Evolutionary conservation across 2,797 vertebrate species (phyloP).

Genomic region (Mareca penelope): DNA sequence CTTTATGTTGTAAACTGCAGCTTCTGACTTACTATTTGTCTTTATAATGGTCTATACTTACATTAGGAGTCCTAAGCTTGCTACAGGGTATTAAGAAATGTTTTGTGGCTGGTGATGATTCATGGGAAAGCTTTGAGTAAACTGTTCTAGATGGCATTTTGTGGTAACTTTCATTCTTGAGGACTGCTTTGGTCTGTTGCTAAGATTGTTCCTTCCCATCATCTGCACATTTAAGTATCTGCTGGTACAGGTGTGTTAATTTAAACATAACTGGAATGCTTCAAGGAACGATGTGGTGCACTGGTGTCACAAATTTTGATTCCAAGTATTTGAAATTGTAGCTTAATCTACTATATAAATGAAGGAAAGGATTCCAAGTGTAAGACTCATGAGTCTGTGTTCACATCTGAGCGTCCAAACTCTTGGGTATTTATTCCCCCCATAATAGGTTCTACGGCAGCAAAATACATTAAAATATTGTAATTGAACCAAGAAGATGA

Average conservation of each 20-base stretch:
- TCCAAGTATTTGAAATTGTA: not conserved
- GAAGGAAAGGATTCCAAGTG: not conserved
- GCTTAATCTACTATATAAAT: not conserved
- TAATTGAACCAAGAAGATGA: not conserved
- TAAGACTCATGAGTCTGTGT: not conserved
- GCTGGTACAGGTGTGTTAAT: not conserved
- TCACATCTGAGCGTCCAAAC: not conserved
- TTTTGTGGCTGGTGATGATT: not conserved
- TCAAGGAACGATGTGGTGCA: not conserved
- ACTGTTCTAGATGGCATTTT: not conserved
- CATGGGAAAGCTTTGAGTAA: not conserved
- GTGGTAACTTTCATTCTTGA: not conserved
- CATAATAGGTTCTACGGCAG: not conserved
- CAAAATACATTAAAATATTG: not conserved
- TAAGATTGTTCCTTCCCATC: not conserved
- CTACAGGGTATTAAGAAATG: constrained; percentile 7
- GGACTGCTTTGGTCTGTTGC: not conserved
- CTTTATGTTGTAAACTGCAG: not conserved
- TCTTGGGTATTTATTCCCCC: not conserved
- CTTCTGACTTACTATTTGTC: constrained; percentile 21
- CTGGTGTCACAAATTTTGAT: not conserved
- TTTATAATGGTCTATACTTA: constrained; percentile 38
- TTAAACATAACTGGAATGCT: fast-evolving
- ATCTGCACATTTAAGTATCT: not conserved
- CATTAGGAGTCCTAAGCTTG: not conserved